Percentiles rank a stretch among this genome's conserved stretches.
Evolutionary conservation across 2,888 invertebrate species (phyloP).

Genomic region (Eupithecia inturbata): DNA sequence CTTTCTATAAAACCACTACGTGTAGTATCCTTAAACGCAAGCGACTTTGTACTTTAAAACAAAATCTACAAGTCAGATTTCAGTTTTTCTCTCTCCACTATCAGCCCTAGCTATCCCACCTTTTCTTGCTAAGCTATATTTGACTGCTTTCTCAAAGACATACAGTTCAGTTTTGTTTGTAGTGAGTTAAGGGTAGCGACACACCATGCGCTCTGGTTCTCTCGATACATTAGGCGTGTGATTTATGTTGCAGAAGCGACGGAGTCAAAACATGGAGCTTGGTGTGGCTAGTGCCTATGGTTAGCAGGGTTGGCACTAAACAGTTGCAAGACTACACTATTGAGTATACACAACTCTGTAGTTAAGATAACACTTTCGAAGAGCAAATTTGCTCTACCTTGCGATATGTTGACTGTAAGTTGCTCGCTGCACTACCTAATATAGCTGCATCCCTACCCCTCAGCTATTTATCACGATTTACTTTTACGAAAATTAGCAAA

Average conservation of each 20-base stretch:
- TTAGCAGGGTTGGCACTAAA: conserved; percentile 58
- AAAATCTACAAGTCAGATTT: conserved; percentile 23
- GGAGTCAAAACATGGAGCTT: conserved; percentile 77
- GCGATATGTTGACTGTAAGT: too few relatives aligned
- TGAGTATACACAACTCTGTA: too few relatives aligned
- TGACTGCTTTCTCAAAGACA: not conserved
- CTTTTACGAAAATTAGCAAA: too few relatives aligned
- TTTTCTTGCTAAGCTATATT: not conserved
- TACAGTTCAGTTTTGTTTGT: conserved; percentile 48
- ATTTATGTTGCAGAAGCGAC: conserved; percentile 78
- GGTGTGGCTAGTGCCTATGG: conserved; percentile 49
- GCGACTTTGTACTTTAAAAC: conserved; percentile 47
- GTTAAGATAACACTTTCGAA: too few relatives aligned
- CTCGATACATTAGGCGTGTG: conserved; percentile 82
- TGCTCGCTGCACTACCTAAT: too few relatives aligned
- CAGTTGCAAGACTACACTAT: not conserved
- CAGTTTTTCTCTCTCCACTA: not conserved
- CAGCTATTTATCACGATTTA: too few relatives aligned
- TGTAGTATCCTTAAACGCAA: conserved; percentile 49
- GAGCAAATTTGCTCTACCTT: too few relatives aligned
- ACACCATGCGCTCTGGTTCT: conserved; percentile 65
- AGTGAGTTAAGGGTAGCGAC: conserved; percentile 55
- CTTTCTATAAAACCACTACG: conserved; percentile 57
- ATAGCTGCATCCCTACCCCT: too few relatives aligned
- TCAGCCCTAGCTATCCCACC: not conserved